phyloP scores from a whole-genome alignment of 2,888 invertebrate genomes.

The Aporophyla lueneburgensis region DNA sequence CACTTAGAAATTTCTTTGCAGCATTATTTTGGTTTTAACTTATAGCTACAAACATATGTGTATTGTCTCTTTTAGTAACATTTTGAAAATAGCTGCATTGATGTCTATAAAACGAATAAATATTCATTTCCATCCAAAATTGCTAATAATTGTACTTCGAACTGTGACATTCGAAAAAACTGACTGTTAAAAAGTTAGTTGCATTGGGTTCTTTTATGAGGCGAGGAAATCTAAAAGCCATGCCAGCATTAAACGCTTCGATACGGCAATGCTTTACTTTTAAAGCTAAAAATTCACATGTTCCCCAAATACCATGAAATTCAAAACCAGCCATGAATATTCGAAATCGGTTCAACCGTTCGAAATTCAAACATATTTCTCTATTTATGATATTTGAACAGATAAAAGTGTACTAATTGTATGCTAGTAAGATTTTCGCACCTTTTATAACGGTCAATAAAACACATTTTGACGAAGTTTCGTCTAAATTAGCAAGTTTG shows the following conservation, averaged over 20 bases:
- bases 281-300: slow-evolving; percentile 21
- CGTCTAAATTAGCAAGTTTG: slow-evolving; percentile 66
- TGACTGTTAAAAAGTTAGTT: not conserved
- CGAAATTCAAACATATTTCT: slow-evolving; percentile 56
- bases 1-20: slow-evolving; percentile 7
- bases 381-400: slow-evolving; percentile 67
- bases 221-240: slow-evolving; percentile 39
- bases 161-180: slow-evolving; percentile 14
- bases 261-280: slow-evolving; percentile 34
- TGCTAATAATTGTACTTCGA: slow-evolving; percentile 4
- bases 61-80: not conserved
- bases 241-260: slow-evolving; percentile 42
- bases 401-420: slow-evolving; percentile 68
- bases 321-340: slow-evolving; percentile 50
- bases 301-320: slow-evolving; percentile 50
- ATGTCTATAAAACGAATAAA: slow-evolving; percentile 1
- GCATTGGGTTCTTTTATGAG: slow-evolving; percentile 25
- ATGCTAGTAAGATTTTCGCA: slow-evolving; percentile 67
- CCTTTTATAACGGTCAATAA: slow-evolving; percentile 66
- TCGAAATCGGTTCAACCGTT: slow-evolving; percentile 44
- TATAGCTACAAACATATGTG: not conserved
- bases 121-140: not conserved
- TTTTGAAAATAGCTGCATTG: not conserved
- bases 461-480: slow-evolving; percentile 67
- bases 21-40: slow-evolving; percentile 28